These are phyloP conservation scores for Phainopepla nitens DNA, from an alignment of 2,113 vertebrate species.

Conservation along the genomic window DNA sequence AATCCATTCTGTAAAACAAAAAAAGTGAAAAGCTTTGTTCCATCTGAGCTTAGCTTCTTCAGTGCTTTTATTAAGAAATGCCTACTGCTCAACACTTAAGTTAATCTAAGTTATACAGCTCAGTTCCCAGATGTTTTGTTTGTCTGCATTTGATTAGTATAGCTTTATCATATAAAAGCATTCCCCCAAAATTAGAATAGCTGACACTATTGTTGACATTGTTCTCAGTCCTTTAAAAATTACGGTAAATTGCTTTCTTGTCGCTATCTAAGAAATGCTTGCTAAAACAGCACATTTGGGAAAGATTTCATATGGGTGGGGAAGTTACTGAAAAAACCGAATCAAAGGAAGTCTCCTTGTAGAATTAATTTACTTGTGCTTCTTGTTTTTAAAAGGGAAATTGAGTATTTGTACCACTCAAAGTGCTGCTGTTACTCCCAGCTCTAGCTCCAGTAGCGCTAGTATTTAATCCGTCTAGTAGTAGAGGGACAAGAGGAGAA, in stretches of 20 bases:
- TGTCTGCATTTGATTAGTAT: not conserved
- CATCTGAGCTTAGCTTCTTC: not conserved
- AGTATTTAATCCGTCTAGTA: not conserved
- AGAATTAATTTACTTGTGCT: not conserved
- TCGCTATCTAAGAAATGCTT: not conserved
- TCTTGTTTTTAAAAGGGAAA: not conserved
- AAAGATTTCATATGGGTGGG: not conserved
- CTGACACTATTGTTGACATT: accelerated
- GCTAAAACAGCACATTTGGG: not conserved
- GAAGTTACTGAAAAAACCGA: not conserved
- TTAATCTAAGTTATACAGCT: not conserved
- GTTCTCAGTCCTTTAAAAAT: not conserved
- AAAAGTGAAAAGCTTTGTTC: not conserved
- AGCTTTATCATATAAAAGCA: not conserved
- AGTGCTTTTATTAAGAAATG: not conserved
- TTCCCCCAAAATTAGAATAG: not conserved
- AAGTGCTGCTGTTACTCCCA: not conserved
- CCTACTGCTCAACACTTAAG: not conserved
- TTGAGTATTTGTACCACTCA: not conserved
- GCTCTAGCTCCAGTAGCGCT: not conserved
- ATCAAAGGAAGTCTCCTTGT: not conserved
- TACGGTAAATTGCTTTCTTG: not conserved
- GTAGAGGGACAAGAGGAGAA: not conserved
- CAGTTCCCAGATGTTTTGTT: not conserved
- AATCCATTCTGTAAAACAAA: not conserved